Base-by-base conservation (phyloP, 2,113 vertebrate species). In the Callorhinus ursinus region DNA sequence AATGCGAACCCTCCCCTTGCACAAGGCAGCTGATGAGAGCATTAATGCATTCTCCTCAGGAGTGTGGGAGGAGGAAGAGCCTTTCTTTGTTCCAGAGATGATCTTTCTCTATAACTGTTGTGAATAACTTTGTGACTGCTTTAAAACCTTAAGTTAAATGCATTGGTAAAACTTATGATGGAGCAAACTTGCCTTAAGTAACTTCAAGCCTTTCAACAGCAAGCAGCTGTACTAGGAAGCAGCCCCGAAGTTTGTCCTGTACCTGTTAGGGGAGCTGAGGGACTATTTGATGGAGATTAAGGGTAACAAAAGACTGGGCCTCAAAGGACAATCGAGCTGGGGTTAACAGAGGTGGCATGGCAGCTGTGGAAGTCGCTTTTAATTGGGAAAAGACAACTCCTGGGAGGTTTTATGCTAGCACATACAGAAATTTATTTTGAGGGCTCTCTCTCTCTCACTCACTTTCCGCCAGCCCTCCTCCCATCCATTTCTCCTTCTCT, bases 121-220 rank as follows among this genome's bases (percentile, higher is more conserved):
- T 26, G 31, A 51, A 36, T 65, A 82, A 55, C 4, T 95, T 83
- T 67, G 93, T 51, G 96, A 57, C 39, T 89, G 72, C 80, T 92
- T 93, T 67, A 97, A 69, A 94, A 95, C 22, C 69, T 93, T 89
- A 81, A 90, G 63, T 84, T n/a, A 85, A 90, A 88, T 28, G 4
- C 16, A 24, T 94, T 90, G 92, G 36, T 74, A 88, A 79, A 88
- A 90, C 49, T 53, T 67, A 76, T 2, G 42, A 63, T 53, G 5
- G 5, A 63, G 51, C 69, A 79, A 89, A 79, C 6, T 69, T 53
- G n/a, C 0, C 0, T 88, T 79, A 19, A 42, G 19, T 59, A 95
- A 92, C 22, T 74, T 87, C 42, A 53, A 95, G 57, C 6, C 28
- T 87, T 81, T 76, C 46, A 46, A 89, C 26, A 96, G 59, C 67